Percentiles rank a stretch among this genome's conserved stretches.
Conservation (phyloP, 2,113 vertebrate genomes). For the Kryptolebias marmoratus region DNA sequence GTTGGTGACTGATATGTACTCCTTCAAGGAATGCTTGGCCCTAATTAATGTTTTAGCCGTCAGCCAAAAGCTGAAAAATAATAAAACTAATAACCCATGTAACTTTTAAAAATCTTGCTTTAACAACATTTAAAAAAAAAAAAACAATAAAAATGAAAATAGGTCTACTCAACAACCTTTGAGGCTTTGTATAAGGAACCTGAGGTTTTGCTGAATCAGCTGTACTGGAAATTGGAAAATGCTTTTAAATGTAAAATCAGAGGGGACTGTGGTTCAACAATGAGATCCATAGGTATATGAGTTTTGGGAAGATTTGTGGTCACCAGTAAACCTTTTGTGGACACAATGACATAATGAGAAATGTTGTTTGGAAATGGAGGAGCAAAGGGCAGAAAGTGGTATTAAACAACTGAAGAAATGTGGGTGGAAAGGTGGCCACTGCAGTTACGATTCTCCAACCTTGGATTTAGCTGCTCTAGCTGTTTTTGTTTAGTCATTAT, state of each 20-base stretch:
- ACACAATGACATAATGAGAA: slow-evolving; percentile 61
- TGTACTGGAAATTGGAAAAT: slow-evolving; percentile 18
- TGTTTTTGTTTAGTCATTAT: slow-evolving; percentile 64
- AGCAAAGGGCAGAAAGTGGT: slow-evolving; percentile 47
- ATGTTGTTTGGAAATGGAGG: slow-evolving; percentile 55
- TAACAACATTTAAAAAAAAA: background rate
- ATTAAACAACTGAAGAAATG: slow-evolving; percentile 43
- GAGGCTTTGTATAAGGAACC: background rate
- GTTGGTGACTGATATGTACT: too few species aligned
- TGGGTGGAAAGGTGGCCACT: slow-evolving; percentile 4
- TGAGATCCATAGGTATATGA: slow-evolving; percentile 16
- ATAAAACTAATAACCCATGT: too few species aligned
- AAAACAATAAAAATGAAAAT: background rate
- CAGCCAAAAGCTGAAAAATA: too few species aligned
- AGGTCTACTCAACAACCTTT: background rate
- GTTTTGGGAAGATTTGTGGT: slow-evolving; percentile 20
- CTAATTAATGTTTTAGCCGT: too few species aligned
- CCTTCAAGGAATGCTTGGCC: too few species aligned
- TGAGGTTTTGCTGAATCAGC: slow-evolving; percentile 43
- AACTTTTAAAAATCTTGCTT: background rate
- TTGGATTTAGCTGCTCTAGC: slow-evolving; percentile 54
- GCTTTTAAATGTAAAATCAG: slow-evolving; percentile 12
- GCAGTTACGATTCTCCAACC: slow-evolving; percentile 37
- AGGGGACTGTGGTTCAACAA: slow-evolving; percentile 27
- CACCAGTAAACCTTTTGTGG: slow-evolving; percentile 41